Evolutionary conservation across 2,888 invertebrate species (phyloP), one percentile per base, ranked within the genome.

Genomic region (Dolomedes plantarius): DNA sequence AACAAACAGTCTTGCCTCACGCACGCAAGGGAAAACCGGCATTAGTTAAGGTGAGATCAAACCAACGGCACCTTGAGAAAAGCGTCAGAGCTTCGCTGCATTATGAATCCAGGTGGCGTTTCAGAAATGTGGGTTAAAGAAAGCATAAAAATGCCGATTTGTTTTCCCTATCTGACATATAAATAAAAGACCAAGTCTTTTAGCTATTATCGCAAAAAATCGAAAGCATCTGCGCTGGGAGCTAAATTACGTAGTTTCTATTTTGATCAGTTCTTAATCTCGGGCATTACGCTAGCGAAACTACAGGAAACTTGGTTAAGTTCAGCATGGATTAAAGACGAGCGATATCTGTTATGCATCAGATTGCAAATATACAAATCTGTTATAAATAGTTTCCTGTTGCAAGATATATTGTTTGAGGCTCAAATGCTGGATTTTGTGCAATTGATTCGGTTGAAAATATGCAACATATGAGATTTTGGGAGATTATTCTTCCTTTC

Each of bases 81-180:
- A n/a, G n/a, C n/a, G n/a, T n/a, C n/a, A n/a, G n/a, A n/a, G n/a
- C n/a, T n/a, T n/a, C n/a, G 9, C 36, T 36, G 36, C 36, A 36
- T 1, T 5, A 23, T 67, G 23, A 39, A 3, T 19, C 75, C 32
- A 28, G 75, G 75, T 29, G 65, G 75, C 75, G 19, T 41, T n/a
- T 19, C 28, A n/a, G 41, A 56, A 13, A 75, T 75, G 11, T 75
- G 41, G 75, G 75, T 75, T 64, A 75, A 65, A 65, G 64, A 41
- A 65, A 75, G 65, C 65, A 29, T 75, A 73, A 50, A 50, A 56
- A 23, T 56, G 23, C 16, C 6, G 56, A 56, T 23, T 56, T 56
- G 5, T 56, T 23, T 56, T 56, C 56, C 56, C 11, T 3, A 56
- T 16, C 5, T 19, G 56, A 46, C 16, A 16, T 23, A 56, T 56